Evolutionary conservation across 2,888 invertebrate species (phyloP).

Genomic region (Cryptus viduatorius): DNA sequence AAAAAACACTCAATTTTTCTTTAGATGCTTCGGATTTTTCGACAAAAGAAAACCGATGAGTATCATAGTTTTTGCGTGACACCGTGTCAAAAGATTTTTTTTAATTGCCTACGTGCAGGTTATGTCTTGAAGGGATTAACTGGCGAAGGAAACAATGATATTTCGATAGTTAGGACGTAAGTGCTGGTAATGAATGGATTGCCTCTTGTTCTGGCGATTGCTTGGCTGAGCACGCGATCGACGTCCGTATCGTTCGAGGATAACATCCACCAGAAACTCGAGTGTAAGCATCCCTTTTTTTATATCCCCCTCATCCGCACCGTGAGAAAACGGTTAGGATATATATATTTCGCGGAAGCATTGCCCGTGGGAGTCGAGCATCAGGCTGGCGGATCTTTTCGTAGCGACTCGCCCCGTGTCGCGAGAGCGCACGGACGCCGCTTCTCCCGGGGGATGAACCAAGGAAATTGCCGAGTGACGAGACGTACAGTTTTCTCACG

Average conservation of each 20-base stretch:
- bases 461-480: conserved; percentile 57
- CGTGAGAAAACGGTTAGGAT: conserved; percentile 31
- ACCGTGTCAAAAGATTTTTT: background rate
- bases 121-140: background rate
- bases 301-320: background rate
- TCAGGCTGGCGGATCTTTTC: conserved; percentile 36
- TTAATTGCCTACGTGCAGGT: background rate
- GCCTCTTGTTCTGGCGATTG: conserved; percentile 54
- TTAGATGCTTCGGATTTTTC: background rate
- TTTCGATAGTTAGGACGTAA: conserved; percentile 9
- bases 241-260: conserved; percentile 28
- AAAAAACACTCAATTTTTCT: too few species aligned
- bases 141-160: conserved; percentile 23
- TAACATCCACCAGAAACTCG: conserved; percentile 27
- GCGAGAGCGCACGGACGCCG: conserved; percentile 21
- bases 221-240: conserved; percentile 41
- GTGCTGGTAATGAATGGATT: conserved; percentile 65
- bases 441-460: conserved; percentile 26
- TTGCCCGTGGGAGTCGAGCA: conserved; percentile 42
- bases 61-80: conserved; percentile 6
- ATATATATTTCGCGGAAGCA: conserved; percentile 13
- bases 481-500: conserved; percentile 41
- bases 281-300: conserved; percentile 31
- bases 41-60: conserved; percentile 21
- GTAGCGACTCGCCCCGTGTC: background rate